Base-by-base conservation (phyloP, 2,113 vertebrate genomes). In the Pomatostomus ruficeps region DNA sequence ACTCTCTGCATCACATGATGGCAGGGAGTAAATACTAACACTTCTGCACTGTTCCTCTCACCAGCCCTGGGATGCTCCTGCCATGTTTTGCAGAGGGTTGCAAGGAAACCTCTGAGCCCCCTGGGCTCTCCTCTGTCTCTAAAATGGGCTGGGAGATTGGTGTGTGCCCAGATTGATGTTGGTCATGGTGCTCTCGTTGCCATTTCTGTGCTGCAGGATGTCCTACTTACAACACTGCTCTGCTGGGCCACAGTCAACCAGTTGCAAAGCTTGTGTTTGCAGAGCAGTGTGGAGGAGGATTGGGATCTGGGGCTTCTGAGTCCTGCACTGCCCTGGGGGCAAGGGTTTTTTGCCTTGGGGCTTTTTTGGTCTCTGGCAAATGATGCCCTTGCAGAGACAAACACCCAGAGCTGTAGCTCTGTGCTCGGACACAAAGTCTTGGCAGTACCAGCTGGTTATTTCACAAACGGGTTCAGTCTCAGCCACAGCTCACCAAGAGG, bases 191-290 rank as follows among this genome's bases (percentile, higher is more conserved):
- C 28, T 63, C 15, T 70, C 4, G 0, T 22, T 61, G 48, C 51
- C 22, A 9, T 62, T 57, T 58, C 63, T 73, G 63, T 36, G 55
- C 42, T 45, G 35, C n/a, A 62, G 36, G 52, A 43, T 42, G 23
- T 54, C 20, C 52, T 54, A 0, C 20, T 42, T 8, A 11, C 5
- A 48, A 1, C 7, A 0, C 25, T 57, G 54, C 31, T 63, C 29
- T 78, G 33, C 28, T 23, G 22, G 25, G 33, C 26, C 43, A 5
- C 18, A 14, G 31, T 31, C 46, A 52, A 5, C 8, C 71, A n/a
- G 29, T 7, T 31, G 7, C 61, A 58, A 40, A 31, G 19, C 6
- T 52, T 55, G 33, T 51, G 35, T 45, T 91, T 67, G 26, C 62
- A 51, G 29, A 36, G 45, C 35, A 33, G 11, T 2, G 24, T 51